A percentile compares a stretch with the other conserved stretches of the same genome.
Evolutionary conservation across 2,797 vertebrate species (phyloP).

Genomic region (Kryptolebias ocellatus): DNA sequence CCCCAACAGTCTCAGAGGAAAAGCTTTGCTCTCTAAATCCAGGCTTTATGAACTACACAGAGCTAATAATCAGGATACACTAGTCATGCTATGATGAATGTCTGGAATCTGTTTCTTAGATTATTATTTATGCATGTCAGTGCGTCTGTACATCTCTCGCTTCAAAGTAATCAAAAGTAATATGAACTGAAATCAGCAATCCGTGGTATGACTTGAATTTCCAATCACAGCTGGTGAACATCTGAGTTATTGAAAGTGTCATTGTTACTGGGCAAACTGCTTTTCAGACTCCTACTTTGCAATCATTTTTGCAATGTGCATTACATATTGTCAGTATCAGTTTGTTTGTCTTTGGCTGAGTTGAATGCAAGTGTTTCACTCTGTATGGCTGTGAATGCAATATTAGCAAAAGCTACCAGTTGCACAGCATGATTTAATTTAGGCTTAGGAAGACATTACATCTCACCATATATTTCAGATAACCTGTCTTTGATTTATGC

Average conservation of each 20-base stretch:
- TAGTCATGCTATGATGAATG: constrained; percentile 51
- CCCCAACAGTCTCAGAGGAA: constrained; percentile 47
- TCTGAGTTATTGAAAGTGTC: constrained; percentile 18
- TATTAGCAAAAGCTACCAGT: constrained; percentile 1
- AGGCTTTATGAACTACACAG: constrained; percentile 42
- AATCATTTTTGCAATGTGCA: constrained; percentile 5
- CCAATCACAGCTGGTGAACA: constrained; percentile 24
- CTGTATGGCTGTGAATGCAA: background rate
- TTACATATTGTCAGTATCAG: constrained; percentile 6
- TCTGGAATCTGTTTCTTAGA: constrained; percentile 28
- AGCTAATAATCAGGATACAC: constrained; percentile 47
- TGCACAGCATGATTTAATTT: background rate
- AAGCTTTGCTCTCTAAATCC: constrained; percentile 47
- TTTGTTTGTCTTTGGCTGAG: constrained; percentile 4
- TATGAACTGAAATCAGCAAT: constrained; percentile 26
- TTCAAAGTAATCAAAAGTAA: constrained; percentile 19
- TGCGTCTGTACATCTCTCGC: constrained; percentile 10
- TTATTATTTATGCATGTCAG: constrained; percentile 35
- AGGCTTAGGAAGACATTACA: background rate
- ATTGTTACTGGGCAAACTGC: constrained; percentile 22
- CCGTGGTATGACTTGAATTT: constrained; percentile 32
- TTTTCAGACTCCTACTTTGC: constrained; percentile 12
- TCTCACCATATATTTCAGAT: background rate
- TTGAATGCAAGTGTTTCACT: background rate
- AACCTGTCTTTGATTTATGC: background rate